Evolutionary conservation across 1,140 invertebrate species (phyloP).

Genomic region (Andricus grossulariae): DNA sequence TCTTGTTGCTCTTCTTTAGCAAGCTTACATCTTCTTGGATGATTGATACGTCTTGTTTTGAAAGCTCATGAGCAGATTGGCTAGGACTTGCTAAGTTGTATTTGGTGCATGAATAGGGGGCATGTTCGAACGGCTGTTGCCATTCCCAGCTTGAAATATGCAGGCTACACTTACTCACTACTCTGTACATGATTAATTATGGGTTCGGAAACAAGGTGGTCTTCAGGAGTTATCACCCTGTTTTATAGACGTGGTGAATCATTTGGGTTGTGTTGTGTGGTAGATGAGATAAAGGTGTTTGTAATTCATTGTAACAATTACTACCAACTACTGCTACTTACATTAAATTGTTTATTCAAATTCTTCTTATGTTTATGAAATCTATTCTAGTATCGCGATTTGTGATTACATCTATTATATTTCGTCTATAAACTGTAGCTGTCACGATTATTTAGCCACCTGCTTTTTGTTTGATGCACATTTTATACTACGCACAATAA

Average conservation of each 20-base stretch:
- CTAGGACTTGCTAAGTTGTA: constrained; percentile 6
- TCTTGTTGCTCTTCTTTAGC: too few species aligned
- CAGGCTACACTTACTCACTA: constrained; percentile 1
- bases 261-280: background rate
- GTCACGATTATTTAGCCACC: too few species aligned
- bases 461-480: too few species aligned
- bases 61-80: background rate
- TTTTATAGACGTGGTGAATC: background rate
- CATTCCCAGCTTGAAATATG: constrained; percentile 16
- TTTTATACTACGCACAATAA: too few species aligned
- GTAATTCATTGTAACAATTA: background rate
- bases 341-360: background rate
- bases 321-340: background rate
- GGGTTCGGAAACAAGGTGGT: background rate
- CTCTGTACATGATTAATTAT: constrained; percentile 19
- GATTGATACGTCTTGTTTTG: background rate
- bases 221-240: background rate
- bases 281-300: background rate
- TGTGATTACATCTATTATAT: too few species aligned
- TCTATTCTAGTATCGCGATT: too few species aligned
- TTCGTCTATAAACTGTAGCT: too few species aligned
- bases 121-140: constrained; percentile 15
- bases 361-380: too few species aligned
- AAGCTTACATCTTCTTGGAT: background rate
- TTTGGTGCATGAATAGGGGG: constrained; percentile 10